Evolutionary conservation across 2,888 invertebrate species (phyloP).

Genomic region (Ormyrus rosae): DNA sequence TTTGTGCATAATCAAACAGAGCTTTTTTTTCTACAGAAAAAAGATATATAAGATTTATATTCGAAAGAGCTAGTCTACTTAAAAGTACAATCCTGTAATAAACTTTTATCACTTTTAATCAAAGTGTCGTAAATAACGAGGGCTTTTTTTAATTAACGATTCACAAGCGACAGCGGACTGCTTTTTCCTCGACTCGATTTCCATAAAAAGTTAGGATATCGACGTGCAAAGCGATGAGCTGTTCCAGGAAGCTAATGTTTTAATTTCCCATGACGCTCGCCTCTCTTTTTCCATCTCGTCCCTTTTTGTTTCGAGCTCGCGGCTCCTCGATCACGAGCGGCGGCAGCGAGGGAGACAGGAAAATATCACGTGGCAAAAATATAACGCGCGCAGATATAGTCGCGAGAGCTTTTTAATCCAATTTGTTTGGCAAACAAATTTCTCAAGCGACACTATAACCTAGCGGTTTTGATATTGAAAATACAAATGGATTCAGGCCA

Average conservation of each 20-base stretch:
- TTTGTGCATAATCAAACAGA: too few relatives aligned
- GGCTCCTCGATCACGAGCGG: constrained; percentile 25
- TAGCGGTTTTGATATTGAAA: constrained; percentile 30
- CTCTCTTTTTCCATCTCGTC: constrained; percentile 50
- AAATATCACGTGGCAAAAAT: background rate
- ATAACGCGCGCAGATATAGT: constrained; percentile 6
- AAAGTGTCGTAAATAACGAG: constrained; percentile 46
- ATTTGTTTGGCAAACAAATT: constrained; percentile 40
- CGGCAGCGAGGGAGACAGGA: background rate
- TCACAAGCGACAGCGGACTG: constrained; percentile 43
- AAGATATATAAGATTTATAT: too few relatives aligned
- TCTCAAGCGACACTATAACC: background rate
- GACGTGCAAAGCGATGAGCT: background rate
- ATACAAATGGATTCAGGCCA: constrained; percentile 3
- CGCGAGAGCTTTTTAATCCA: constrained; percentile 60
- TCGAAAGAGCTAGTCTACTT: background rate
- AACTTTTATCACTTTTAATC: constrained; percentile 48
- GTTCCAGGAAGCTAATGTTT: constrained; percentile 59
- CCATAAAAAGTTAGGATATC: constrained; percentile 4
- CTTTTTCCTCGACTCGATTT: background rate
- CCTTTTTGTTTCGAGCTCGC: constrained; percentile 8
- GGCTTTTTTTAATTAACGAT: constrained; percentile 63
- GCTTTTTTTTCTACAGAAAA: too few relatives aligned
- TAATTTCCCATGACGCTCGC: constrained; percentile 64
- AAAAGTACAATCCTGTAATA: constrained; percentile 33